Conservation (phyloP, 1,140 invertebrate species). For the Drosophila rhopaloa region DNA sequence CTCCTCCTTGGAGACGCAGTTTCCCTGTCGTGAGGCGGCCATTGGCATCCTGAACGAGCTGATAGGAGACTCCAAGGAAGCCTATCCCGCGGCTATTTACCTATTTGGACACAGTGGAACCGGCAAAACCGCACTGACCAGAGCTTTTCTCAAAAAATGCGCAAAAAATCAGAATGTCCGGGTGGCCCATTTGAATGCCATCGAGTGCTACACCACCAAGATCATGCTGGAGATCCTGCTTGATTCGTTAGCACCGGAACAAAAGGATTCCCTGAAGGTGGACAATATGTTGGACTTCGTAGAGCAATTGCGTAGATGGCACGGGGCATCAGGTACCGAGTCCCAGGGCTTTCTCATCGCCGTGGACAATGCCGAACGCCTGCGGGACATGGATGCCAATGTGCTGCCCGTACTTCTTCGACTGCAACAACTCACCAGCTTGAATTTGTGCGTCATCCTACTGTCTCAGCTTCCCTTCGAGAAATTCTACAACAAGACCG, state of each 20-base stretch:
- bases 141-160: slow-evolving; percentile 85
- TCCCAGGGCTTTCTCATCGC: slow-evolving; percentile 85
- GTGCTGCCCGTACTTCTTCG: slow-evolving; percentile 89
- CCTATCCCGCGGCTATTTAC: slow-evolving; percentile 88
- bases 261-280: slow-evolving; percentile 85
- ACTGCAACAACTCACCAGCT: slow-evolving; percentile 89
- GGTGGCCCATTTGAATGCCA: slow-evolving; percentile 90
- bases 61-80: slow-evolving; percentile 86
- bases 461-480: slow-evolving; percentile 92
- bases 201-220: slow-evolving; percentile 91
- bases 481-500: slow-evolving; percentile 90
- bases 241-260: slow-evolving; percentile 85
- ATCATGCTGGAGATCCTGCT: slow-evolving; percentile 92
- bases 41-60: slow-evolving; percentile 87
- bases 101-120: slow-evolving; percentile 92
- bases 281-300: slow-evolving; percentile 92
- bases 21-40: slow-evolving; percentile 87
- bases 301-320: slow-evolving; percentile 84
- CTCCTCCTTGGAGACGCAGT: slow-evolving; percentile 44
- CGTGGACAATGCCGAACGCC: slow-evolving; percentile 91
- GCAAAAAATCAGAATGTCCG: slow-evolving; percentile 86
- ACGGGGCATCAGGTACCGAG: not conserved
- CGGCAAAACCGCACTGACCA: slow-evolving; percentile 91
- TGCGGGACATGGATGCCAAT: slow-evolving; percentile 90
- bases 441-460: slow-evolving; percentile 91